Conservation (phyloP, 2,113 vertebrate genomes). For the Trematocara unimaculatum region DNA sequence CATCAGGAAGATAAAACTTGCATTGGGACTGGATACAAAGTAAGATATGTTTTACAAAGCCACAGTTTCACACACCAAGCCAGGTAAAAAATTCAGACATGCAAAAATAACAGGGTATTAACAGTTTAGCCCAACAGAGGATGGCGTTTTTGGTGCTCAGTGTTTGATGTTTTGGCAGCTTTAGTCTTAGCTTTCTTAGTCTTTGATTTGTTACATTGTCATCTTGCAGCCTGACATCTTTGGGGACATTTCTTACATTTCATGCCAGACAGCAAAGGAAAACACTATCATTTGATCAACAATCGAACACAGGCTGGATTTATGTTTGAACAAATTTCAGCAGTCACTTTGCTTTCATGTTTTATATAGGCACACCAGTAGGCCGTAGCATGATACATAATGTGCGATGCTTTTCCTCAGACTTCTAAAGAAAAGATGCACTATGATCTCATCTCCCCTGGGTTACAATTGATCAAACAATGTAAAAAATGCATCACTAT, state of each 20-base stretch:
- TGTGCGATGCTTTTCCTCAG: neutral
- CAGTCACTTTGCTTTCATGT: neutral
- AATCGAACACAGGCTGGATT: neutral
- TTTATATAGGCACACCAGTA: neutral
- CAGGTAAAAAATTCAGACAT: neutral
- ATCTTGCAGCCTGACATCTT: neutral
- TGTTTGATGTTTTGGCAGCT: neutral
- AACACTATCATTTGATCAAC: neutral
- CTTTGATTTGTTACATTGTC: neutral
- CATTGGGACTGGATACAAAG: conserved; percentile 49
- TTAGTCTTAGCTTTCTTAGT: neutral
- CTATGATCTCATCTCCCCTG: neutral
- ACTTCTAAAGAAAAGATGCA: neutral
- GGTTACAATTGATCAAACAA: neutral
- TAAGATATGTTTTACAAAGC: conserved; percentile 9
- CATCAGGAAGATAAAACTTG: conserved; percentile 37
- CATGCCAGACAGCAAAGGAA: neutral
- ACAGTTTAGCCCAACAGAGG: neutral
- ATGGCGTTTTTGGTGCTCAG: neutral
- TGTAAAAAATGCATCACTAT: neutral
- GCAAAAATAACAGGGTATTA: neutral
- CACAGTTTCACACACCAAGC: neutral
- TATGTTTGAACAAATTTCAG: neutral
- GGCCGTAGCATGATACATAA: neutral
- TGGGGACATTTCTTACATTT: neutral